These are phyloP conservation scores for Chiloscyllium plagiosum DNA, from an alignment of 2,113 vertebrate genomes.

Conservation along the genomic window DNA sequence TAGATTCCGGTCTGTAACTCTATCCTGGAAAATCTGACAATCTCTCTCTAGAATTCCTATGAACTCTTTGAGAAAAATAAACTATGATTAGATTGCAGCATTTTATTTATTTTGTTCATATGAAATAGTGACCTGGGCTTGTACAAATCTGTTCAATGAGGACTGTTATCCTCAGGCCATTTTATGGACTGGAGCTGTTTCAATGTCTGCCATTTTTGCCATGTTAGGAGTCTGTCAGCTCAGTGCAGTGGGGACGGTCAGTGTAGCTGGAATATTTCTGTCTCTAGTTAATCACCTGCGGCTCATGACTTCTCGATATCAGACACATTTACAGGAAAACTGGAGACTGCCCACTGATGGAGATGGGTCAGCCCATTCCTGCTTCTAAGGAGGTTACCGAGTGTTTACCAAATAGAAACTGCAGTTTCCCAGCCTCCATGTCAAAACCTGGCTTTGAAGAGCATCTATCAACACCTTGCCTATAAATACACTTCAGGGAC, in stretches of 20 bases:
- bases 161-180: background rate
- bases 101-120: background rate
- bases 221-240: background rate
- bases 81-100: background rate
- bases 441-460: background rate
- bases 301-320: background rate
- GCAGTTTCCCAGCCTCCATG: background rate
- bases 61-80: background rate
- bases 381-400: background rate
- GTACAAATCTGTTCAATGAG: background rate
- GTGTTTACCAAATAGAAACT: background rate
- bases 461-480: background rate
- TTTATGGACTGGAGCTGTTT: background rate
- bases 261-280: background rate
- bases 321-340: background rate
- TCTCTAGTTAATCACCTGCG: background rate
- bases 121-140: background rate
- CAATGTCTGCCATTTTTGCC: background rate
- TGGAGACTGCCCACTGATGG: background rate
- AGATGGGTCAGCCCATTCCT: background rate
- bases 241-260: background rate
- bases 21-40: background rate
- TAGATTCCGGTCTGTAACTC: background rate
- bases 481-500: slow-evolving; percentile 13
- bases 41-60: background rate